Conservation (phyloP, 2,888 invertebrate genomes). For the Dexiosoma caninum region DNA sequence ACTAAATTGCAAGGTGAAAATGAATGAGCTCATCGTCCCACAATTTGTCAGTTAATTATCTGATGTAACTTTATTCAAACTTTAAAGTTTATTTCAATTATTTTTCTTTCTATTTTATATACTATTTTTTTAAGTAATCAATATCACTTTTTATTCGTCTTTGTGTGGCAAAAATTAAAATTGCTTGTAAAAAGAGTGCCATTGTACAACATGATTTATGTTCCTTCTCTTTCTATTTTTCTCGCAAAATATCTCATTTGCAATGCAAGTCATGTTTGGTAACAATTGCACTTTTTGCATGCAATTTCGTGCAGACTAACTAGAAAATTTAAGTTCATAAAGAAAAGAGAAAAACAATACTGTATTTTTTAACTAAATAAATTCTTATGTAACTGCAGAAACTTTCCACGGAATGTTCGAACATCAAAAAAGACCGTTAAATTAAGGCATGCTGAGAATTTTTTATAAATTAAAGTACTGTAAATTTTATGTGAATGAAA, state of each 20-base stretch:
- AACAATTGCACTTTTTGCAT: slow-evolving; percentile 30
- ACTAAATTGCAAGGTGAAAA: no score
- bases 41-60: slow-evolving; percentile 2
- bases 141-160: slow-evolving; percentile 7
- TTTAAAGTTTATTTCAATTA: neutral
- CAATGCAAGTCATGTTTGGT: slow-evolving; percentile 49
- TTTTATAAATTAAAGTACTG: neutral
- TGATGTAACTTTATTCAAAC: slow-evolving; percentile 18
- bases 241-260: slow-evolving; percentile 5
- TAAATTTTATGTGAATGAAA: slow-evolving; percentile 23
- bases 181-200: neutral
- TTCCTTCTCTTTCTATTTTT: neutral
- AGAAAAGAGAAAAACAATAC: no score
- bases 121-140: slow-evolving; percentile 18
- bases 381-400: slow-evolving; percentile 38
- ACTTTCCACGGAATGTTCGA: slow-evolving; percentile 34
- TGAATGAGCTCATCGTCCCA: slow-evolving; percentile 1
- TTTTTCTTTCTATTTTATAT: neutral
- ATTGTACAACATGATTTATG: neutral
- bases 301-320: slow-evolving; percentile 29
- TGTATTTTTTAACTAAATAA: slow-evolving; percentile 4
- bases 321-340: slow-evolving; percentile 22
- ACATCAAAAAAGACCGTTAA: neutral
- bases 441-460: neutral
- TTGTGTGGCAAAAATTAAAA: neutral